Evolutionary conservation across 2,797 vertebrate genomes (phyloP).

Genomic region (Carapus acus): DNA sequence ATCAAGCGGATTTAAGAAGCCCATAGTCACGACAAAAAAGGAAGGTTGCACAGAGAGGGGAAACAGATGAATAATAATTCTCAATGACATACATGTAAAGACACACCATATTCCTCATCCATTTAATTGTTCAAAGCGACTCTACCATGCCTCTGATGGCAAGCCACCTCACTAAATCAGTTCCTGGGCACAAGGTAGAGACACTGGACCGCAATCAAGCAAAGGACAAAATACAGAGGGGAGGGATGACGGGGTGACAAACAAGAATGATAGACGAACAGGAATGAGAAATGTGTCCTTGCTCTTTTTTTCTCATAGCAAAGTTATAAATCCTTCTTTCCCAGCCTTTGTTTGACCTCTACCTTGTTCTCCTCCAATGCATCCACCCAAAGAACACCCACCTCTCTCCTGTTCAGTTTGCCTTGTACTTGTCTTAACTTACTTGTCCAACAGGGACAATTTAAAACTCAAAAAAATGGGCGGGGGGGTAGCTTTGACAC

Average conservation of each 20-base stretch:
- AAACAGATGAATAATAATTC: not conserved
- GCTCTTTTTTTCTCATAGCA: slow-evolving; percentile 1
- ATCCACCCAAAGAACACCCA: too few species aligned
- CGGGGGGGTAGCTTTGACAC: too few species aligned
- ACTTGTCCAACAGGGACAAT: too few species aligned
- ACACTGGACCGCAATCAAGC: not conserved
- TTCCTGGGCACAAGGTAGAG: not conserved
- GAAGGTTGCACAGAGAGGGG: slow-evolving; percentile 8
- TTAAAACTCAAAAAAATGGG: too few species aligned
- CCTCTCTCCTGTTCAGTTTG: too few species aligned
- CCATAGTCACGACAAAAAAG: slow-evolving; percentile 15
- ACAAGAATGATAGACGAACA: slow-evolving; percentile 11
- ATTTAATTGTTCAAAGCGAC: not conserved
- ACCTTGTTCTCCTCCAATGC: too few species aligned
- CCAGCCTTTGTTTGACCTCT: not conserved
- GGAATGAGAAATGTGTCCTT: slow-evolving; percentile 19
- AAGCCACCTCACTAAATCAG: slow-evolving; percentile 2
- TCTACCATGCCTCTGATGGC: not conserved
- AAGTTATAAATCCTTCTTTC: slow-evolving; percentile 13
- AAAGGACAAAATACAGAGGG: not conserved
- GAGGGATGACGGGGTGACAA: slow-evolving; percentile 1
- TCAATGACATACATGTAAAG: slow-evolving; percentile 1
- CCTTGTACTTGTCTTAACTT: too few species aligned
- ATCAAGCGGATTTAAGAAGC: slow-evolving; percentile 41
- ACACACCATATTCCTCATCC: not conserved